Evolutionary conservation across 2,888 invertebrate species (phyloP).

Genomic region (Cordilura impudica): DNA sequence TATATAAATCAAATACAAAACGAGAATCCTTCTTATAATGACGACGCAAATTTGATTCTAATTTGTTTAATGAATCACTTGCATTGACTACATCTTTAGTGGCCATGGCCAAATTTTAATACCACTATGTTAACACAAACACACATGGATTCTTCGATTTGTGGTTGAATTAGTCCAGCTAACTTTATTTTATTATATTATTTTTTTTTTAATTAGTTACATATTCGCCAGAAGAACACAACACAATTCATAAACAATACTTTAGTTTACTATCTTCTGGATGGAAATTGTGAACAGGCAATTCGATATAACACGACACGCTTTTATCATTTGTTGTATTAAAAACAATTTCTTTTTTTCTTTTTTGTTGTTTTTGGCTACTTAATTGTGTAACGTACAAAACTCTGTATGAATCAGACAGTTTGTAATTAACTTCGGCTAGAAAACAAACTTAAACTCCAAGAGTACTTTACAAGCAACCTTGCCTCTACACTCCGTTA

Average conservation of each 20-base stretch:
- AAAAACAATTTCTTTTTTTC: conserved; percentile 15
- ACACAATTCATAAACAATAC: neutral
- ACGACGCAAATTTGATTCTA: conserved; percentile 78
- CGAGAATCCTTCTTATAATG: conserved; percentile 93
- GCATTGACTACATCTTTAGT: conserved; percentile 33
- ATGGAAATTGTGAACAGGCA: too few relatives aligned
- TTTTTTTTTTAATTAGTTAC: neutral
- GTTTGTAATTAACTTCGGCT: conserved; percentile 3
- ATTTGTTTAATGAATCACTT: conserved; percentile 41
- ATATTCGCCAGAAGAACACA: neutral
- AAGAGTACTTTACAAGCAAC: neutral
- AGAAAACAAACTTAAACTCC: neutral
- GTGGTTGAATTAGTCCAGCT: conserved; percentile 24
- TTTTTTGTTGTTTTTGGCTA: neutral
- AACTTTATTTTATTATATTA: neutral
- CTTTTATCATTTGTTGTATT: conserved; percentile 17
- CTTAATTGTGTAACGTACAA: conserved; percentile 36
- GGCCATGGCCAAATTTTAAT: conserved; percentile 47
- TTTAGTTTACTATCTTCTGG: neutral
- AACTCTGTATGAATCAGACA: neutral
- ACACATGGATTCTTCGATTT: neutral
- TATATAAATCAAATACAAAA: conserved; percentile 90
- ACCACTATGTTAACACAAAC: conserved; percentile 16
- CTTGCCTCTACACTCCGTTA: conserved; percentile 29
- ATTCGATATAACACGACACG: conserved; percentile 11